Conservation (phyloP, 1,140 invertebrate genomes). For the Antheraea mylitta region DNA sequence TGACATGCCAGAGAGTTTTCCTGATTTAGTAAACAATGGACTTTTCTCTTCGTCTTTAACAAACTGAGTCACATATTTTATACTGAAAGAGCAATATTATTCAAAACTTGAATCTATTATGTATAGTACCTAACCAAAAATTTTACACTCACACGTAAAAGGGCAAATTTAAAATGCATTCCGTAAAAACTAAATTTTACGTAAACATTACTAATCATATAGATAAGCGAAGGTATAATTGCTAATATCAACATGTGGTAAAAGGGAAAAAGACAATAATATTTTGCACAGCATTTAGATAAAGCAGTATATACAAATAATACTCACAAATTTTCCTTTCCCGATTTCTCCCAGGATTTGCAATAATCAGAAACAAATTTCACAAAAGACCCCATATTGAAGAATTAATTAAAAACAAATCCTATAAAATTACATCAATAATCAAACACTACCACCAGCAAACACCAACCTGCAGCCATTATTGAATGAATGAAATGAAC, state of each 20-base stretch:
- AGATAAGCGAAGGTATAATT: conserved; percentile 7
- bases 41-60: conserved; percentile 79
- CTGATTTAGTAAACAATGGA: conserved; percentile 78
- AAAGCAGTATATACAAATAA: conserved; percentile 8
- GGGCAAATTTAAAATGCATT: neutral
- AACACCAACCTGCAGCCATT: conserved; percentile 31
- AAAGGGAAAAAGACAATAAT: conserved; percentile 14
- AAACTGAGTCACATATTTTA: conserved; percentile 75
- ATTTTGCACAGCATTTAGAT: conserved; percentile 1
- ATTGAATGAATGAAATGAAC: conserved; percentile 19
- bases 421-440: conserved; percentile 15
- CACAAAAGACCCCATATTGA: conserved; percentile 54
- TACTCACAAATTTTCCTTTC: conserved; percentile 70
- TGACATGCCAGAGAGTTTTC: conserved; percentile 75
- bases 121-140: too few species aligned
- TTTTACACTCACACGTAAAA: neutral
- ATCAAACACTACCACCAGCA: conserved; percentile 19
- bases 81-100: conserved; percentile 60
- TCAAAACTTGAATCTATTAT: too few species aligned
- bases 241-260: conserved; percentile 48
- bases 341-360: conserved; percentile 74
- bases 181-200: conserved; percentile 7
- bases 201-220: neutral
- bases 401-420: neutral
- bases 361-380: conserved; percentile 73